Base-by-base conservation (phyloP, 2,888 invertebrate genomes). In the Zygogramma bicolorata region DNA sequence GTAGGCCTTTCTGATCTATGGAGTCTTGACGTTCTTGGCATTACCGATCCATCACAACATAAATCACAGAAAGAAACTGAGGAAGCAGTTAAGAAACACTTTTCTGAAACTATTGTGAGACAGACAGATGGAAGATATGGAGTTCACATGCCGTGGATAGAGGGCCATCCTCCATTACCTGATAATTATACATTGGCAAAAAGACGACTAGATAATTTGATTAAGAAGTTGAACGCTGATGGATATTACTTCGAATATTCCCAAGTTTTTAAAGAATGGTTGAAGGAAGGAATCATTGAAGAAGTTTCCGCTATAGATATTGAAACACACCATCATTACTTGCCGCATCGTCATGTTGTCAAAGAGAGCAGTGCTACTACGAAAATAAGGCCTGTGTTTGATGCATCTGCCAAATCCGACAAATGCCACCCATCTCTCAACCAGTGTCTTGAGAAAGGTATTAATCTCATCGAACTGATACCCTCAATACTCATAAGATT, bases 11-110 rank as follows among this genome's bases (percentile, higher is more conserved):
- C 29, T 10, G 29, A 65, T 3, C 22, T 82, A 31, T 84, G 83
- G 81, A 66, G 22, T 18, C 70, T 83, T 10, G 83, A 83, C 27
- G 70, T 75, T 8, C 34, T 83, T 3, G 82, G 82, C 0, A 82
- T 84, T 3, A 71, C 18, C 13, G 80, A 85, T 70, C 79, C 81
- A 0, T 57, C n/a, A n/a, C 61, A 61, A 22, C 38, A 61, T 10
- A 40, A 25, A 61, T 61, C 40, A 3, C 4, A 40, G 5, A 40
- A 53, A 25, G 59, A 63, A 27, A 57, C 29, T 18, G 69, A 15
- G 13, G 4, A 57, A 57, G 68, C 62, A 22, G 57, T 61, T 10
- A n/a, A 70, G 62, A 65, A 78, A 10, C 68, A 78, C 71, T 49
- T 69, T 25, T 2, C 10, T 13, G 70, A 79, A 63, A 80, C 76